These are phyloP conservation scores for Semotilus atromaculatus DNA, from an alignment of 2,797 vertebrate genomes.

Conservation along the genomic window DNA sequence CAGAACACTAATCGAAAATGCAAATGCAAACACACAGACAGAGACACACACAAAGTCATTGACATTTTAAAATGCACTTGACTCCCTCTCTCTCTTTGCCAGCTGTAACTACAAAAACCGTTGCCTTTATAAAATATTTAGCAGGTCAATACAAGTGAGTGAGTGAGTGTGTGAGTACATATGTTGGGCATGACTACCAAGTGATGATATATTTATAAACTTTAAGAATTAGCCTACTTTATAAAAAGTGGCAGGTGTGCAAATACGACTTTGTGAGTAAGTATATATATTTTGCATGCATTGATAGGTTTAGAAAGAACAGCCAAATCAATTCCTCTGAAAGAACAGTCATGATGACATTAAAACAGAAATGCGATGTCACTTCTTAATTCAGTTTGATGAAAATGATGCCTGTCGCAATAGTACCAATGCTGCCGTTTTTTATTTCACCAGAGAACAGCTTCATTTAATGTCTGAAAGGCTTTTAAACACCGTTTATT, in stretches of 20 bases:
- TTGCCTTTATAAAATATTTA: constrained; percentile 60
- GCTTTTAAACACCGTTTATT: background rate
- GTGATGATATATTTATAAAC: constrained; percentile 4
- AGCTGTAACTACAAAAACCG: constrained; percentile 48
- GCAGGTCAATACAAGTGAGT: constrained; percentile 35
- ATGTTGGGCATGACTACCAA: background rate
- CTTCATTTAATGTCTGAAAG: constrained; percentile 16
- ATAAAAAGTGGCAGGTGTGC: background rate
- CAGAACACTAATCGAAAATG: constrained; percentile 21
- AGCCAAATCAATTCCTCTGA: background rate
- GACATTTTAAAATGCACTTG: constrained; percentile 42
- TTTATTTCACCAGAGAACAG: background rate
- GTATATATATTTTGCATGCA: background rate
- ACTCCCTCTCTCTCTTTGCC: constrained; percentile 18
- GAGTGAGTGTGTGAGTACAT: background rate
- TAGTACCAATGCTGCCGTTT: background rate
- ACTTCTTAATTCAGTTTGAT: background rate
- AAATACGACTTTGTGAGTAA: background rate
- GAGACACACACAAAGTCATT: constrained; percentile 1
- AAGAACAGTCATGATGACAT: background rate
- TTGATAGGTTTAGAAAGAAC: background rate
- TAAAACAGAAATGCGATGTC: background rate
- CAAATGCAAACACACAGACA: background rate
- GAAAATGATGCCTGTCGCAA: background rate
- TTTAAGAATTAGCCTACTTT: background rate